A percentile compares a stretch with the other conserved stretches of the same genome.
Evolutionary conservation across 2,797 vertebrate species (phyloP).

Genomic region (Fistularia commersonii): DNA sequence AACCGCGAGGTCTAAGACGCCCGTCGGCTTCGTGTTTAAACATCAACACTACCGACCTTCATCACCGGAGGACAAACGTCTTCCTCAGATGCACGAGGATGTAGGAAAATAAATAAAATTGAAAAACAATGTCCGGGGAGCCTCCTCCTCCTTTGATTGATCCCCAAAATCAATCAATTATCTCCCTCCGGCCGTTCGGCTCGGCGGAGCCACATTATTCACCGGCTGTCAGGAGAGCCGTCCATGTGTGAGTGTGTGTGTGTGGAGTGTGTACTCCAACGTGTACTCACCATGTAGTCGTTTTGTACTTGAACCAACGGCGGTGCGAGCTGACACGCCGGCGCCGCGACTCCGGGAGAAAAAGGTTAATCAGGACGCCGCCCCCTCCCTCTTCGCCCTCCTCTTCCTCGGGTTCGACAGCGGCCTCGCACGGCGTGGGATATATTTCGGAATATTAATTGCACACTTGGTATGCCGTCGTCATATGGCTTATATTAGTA

Average conservation of each 20-base stretch:
- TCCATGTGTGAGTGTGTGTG: slow-evolving; percentile 4
- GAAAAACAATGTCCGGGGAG: too few relatives aligned
- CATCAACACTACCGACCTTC: too few relatives aligned
- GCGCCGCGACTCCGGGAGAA: slow-evolving; percentile 16
- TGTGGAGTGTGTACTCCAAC: too few relatives aligned
- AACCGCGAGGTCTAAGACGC: too few relatives aligned
- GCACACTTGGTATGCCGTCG: slow-evolving; percentile 70
- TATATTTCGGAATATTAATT: slow-evolving; percentile 76
- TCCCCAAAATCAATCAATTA: slow-evolving; percentile 21
- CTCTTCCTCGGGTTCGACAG: slow-evolving; percentile 22
- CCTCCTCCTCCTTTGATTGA: slow-evolving; percentile 4
- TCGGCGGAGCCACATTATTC: slow-evolving; percentile 21
- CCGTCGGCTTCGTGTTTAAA: too few relatives aligned
- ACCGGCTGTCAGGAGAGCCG: slow-evolving; percentile 23
- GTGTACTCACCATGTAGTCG: too few relatives aligned
- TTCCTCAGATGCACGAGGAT: too few relatives aligned
- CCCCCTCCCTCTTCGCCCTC: slow-evolving; percentile 45
- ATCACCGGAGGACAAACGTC: too few relatives aligned
- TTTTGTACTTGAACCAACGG: too few relatives aligned
- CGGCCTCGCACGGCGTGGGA: slow-evolving; percentile 57
- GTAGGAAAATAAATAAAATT: too few relatives aligned
- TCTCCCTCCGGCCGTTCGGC: slow-evolving; percentile 1
- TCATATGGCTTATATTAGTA: slow-evolving; percentile 78
- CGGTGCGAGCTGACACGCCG: slow-evolving; percentile 4
- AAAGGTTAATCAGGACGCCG: slow-evolving; percentile 72